Percentiles rank a stretch among this genome's conserved stretches.
Conservation (phyloP, 1,140 invertebrate genomes). For the Micrasema longulum region DNA sequence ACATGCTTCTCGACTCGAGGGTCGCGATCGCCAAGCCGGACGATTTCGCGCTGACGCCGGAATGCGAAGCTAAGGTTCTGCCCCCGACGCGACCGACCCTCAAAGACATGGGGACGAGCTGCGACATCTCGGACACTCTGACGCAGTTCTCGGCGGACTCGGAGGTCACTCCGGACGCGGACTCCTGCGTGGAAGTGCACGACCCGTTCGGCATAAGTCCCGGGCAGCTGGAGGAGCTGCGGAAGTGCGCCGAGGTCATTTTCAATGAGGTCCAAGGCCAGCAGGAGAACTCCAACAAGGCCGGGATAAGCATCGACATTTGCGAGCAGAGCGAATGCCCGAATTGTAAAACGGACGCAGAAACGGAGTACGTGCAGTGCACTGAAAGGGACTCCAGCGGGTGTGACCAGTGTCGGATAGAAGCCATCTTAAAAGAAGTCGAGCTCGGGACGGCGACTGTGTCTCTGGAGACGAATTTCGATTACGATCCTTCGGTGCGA, state of each 20-base stretch:
- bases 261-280: conserved; percentile 49
- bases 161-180: conserved; percentile 32
- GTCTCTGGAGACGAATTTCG: conserved; percentile 49
- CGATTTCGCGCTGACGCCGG: conserved; percentile 64
- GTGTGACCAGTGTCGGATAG: conserved; percentile 25
- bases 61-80: conserved; percentile 65
- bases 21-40: conserved; percentile 65
- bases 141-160: conserved; percentile 34
- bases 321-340: conserved; percentile 31
- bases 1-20: conserved; percentile 45
- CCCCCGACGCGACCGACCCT: conserved; percentile 19
- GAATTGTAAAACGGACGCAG: not conserved
- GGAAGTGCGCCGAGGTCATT: conserved; percentile 49
- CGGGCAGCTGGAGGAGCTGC: conserved; percentile 45
- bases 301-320: conserved; percentile 43
- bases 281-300: conserved; percentile 28
- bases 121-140: conserved; percentile 47
- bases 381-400: not conserved
- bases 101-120: conserved; percentile 52
- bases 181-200: conserved; percentile 1
- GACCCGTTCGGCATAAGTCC: conserved; percentile 36
- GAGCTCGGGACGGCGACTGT: conserved; percentile 6
- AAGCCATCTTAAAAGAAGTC: conserved; percentile 28
- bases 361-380: not conserved
- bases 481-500: conserved; percentile 35